Evolutionary conservation across 2,113 vertebrate species (phyloP), one percentile per base, ranked within the genome.

Genomic region (Balaenoptera acutorostrata): DNA sequence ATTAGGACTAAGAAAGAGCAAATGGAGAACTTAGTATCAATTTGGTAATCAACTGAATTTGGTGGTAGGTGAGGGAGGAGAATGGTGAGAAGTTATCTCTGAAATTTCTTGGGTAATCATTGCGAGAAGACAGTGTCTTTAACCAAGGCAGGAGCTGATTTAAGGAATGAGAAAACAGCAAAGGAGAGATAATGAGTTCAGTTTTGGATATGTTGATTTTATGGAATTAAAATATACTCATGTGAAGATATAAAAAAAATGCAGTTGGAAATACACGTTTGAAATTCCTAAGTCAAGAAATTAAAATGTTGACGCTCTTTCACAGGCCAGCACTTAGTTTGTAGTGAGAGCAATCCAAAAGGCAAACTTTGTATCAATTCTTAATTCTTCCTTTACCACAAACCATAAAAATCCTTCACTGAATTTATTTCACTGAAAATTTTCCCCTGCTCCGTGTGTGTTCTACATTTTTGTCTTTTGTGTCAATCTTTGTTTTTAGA

Each of bases 401-500:
- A 93, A 75, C 72, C 68, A 84, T 93, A 96, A 97, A 97, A 96
- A 69, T 75, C 5, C 18, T 63, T 83, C 41, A 52, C 46, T 86
- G 41, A 83, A 95, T 92, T 71, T 68, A 72, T 71, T 91, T 92
- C 57, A 55, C 64, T 93, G 41, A 95, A 96, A 95, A 92, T 10
- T 80, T 69, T 13, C 44, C 80, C 49, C 78, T 96, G 90, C 20
- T 97, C 64, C 75, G 39, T 75, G 20, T 95, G n/a, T 93, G 75
- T 78, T 90, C 59, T 63, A 80, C 66, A 93, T 96, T 92, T 97
- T 96, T 95, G 64, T 90, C 71, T 92, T 93, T 92, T 95, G 57
- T 96, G 69, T 72, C 55, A 46, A 52, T 97, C 78, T 98, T 97
- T 97, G 92, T 96, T 96, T 97, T 97, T 96, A 96, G 83, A 85